phyloP scores from a whole-genome alignment of 2,797 vertebrate species.

The Schizothorax lantsangensis region DNA sequence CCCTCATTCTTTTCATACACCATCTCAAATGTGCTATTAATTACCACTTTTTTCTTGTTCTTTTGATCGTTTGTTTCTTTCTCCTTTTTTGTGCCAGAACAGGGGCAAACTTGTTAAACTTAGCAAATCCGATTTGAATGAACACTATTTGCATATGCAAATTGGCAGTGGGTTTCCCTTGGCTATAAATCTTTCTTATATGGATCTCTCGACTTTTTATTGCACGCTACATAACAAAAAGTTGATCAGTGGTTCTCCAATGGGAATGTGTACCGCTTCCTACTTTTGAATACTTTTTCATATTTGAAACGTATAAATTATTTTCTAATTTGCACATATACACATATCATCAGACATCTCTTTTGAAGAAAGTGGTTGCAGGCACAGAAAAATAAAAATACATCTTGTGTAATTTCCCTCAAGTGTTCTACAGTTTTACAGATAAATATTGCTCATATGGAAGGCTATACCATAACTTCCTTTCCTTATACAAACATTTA shows the following conservation, averaged over 20 bases:
- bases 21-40: slow-evolving; percentile 52
- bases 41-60: slow-evolving; percentile 44
- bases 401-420: background rate
- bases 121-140: slow-evolving; percentile 50
- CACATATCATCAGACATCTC: background rate
- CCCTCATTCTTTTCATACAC: slow-evolving; percentile 31
- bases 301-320: background rate
- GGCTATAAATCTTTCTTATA: slow-evolving; percentile 54
- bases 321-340: slow-evolving; percentile 4
- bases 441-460: background rate
- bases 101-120: slow-evolving; percentile 52
- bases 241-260: slow-evolving; percentile 47
- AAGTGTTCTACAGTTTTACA: background rate
- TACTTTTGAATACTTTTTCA: slow-evolving; percentile 30
- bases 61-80: slow-evolving; percentile 40
- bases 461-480: background rate
- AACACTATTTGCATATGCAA: slow-evolving; percentile 56
- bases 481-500: slow-evolving; percentile 1
- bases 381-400: background rate
- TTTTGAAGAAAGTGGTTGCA: background rate
- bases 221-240: slow-evolving; percentile 32
- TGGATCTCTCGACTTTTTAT: slow-evolving; percentile 45
- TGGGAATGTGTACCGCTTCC: slow-evolving; percentile 53
- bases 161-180: slow-evolving; percentile 44
- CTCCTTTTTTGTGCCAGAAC: slow-evolving; percentile 17